Conservation (phyloP, 2,797 vertebrate species). For the Diplodus sargus region DNA sequence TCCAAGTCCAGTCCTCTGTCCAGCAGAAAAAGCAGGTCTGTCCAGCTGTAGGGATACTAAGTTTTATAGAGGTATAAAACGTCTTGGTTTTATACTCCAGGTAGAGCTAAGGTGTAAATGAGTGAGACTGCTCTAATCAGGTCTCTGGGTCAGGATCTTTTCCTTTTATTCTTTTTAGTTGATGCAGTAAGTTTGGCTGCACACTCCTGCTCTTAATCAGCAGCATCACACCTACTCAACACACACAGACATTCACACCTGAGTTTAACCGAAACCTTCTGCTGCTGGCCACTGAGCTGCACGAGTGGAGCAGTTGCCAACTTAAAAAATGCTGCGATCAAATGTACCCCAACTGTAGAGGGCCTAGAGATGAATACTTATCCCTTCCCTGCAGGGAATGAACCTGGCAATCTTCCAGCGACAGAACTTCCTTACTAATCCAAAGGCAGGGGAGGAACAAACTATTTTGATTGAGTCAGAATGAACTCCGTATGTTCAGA, state of each 20-base stretch:
- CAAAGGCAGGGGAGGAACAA: background rate
- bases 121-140: background rate
- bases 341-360: background rate
- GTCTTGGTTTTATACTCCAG: background rate
- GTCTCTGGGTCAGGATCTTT: background rate
- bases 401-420: background rate
- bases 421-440: background rate
- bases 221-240: background rate
- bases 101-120: background rate
- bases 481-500: conserved; percentile 10
- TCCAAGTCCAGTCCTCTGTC: background rate
- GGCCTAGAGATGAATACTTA: conserved; percentile 3
- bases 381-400: conserved; percentile 3
- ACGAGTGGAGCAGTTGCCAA: background rate
- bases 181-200: background rate
- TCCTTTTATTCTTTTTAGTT: conserved; percentile 11
- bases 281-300: background rate
- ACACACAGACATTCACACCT: conserved; percentile 1
- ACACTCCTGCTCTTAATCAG: background rate
- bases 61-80: background rate
- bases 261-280: conserved; percentile 9
- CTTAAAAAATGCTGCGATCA: background rate
- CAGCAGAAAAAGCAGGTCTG: conserved; percentile 26
- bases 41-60: conserved; percentile 24
- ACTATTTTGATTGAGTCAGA: conserved; percentile 6